A percentile compares a stretch with the other conserved stretches of the same genome.
phyloP scores from a whole-genome alignment of 1,140 invertebrate species.

The Andricus grossulariae region DNA sequence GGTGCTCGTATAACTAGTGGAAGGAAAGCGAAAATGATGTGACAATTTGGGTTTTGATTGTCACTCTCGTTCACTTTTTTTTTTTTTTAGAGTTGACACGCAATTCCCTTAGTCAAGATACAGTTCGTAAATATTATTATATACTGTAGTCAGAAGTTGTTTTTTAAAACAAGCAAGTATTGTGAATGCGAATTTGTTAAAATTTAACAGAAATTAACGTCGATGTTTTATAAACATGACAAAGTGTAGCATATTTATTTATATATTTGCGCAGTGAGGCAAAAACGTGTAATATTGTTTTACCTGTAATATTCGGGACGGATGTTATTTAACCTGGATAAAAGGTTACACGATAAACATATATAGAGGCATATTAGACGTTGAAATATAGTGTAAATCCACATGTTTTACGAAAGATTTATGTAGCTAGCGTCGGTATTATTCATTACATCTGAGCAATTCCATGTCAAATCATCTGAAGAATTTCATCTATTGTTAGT shows the following conservation, averaged over 20 bases:
- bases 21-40: constrained; percentile 31
- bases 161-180: constrained; percentile 61
- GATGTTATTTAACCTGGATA: constrained; percentile 52
- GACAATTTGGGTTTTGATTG: constrained; percentile 38
- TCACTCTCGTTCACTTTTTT: constrained; percentile 19
- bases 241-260: constrained; percentile 72
- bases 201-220: constrained; percentile 74
- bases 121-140: constrained; percentile 43
- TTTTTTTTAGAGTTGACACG: constrained; percentile 31
- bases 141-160: constrained; percentile 58
- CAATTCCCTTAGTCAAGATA: constrained; percentile 45
- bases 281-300: constrained; percentile 47
- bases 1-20: not conserved
- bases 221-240: constrained; percentile 76
- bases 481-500: no score
- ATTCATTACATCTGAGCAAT: constrained; percentile 43
- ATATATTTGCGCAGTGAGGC: constrained; percentile 69
- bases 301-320: constrained; percentile 28
- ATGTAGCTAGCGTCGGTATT: constrained; percentile 52
- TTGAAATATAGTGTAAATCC: constrained; percentile 52
- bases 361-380: constrained; percentile 55
- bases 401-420: constrained; percentile 53
- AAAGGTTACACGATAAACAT: constrained; percentile 57
- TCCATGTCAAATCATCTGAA: no score
- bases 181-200: constrained; percentile 69